phyloP scores from a whole-genome alignment of 2,797 vertebrate genomes.

The Anas bahamensis region DNA sequence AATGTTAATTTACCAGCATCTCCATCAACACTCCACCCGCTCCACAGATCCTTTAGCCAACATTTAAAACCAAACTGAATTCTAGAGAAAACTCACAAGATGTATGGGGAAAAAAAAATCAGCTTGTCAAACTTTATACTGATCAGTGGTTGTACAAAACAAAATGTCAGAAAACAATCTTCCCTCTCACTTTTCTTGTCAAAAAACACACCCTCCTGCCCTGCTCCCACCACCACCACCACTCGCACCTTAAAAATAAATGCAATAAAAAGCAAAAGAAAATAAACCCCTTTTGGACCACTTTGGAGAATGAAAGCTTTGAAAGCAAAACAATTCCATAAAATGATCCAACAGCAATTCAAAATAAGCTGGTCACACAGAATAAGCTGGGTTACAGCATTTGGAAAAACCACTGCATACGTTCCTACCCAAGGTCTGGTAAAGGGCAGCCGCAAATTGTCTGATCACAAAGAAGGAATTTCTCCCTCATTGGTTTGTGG shows the following conservation, averaged over 20 bases:
- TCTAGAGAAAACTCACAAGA: constrained; percentile 45
- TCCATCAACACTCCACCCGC: constrained; percentile 60
- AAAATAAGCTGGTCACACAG: constrained; percentile 17
- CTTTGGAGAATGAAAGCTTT: constrained; percentile 34
- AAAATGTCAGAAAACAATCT: constrained; percentile 14
- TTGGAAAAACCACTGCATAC: constrained; percentile 55
- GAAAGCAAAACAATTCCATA: constrained; percentile 60
- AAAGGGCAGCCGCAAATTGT: constrained; percentile 62
- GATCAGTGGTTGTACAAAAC: constrained; percentile 23
- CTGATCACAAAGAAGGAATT: constrained; percentile 67
- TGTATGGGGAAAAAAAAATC: constrained; percentile 51
- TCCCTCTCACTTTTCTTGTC: neutral
- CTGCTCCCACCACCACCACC: neutral
- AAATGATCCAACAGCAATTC: constrained; percentile 46
- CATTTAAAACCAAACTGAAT: constrained; percentile 70
- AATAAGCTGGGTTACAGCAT: constrained; percentile 38
- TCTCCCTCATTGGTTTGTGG: constrained; percentile 39
- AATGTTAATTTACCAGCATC: constrained; percentile 44
- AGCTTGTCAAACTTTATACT: constrained; percentile 49
- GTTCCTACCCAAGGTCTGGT: constrained; percentile 24
- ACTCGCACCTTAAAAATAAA: constrained; percentile 50
- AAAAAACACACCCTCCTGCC: neutral
- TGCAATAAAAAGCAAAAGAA: constrained; percentile 41
- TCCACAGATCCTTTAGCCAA: constrained; percentile 47
- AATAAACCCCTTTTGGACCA: constrained; percentile 24